Conservation (phyloP, 64 coral and sea anemone genomes). For the Pachyseris speciosa region DNA sequence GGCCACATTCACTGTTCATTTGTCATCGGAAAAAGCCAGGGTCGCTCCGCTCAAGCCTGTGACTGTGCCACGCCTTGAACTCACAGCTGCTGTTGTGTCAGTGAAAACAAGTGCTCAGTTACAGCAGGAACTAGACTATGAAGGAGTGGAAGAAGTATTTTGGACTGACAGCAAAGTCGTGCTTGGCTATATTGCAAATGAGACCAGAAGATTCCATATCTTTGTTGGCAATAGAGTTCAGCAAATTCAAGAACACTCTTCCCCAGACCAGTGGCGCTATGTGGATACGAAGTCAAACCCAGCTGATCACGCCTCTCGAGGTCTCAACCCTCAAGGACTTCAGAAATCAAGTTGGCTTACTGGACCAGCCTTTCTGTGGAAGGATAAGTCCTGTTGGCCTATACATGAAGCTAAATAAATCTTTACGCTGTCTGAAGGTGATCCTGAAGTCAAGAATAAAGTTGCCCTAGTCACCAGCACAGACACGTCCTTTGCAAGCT, state of each 20-base stretch:
- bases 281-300: neutral
- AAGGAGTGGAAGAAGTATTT: neutral
- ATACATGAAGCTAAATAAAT: too few relatives aligned
- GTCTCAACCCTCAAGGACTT: neutral
- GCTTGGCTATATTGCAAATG: neutral
- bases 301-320: too few relatives aligned
- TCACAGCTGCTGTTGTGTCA: neutral
- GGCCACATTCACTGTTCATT: neutral
- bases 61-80: neutral
- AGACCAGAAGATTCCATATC: neutral
- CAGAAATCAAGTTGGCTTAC: neutral
- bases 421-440: neutral
- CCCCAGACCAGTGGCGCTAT: conserved; percentile 10
- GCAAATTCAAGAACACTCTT: neutral
- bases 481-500: neutral
- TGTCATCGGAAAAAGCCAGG: neutral
- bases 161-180: conserved; percentile 41
- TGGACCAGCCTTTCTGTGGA: neutral
- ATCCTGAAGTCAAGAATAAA: conserved; percentile 16
- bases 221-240: neutral
- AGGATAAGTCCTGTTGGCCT: neutral
- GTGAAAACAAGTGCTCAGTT: neutral
- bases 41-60: neutral
- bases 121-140: neutral
- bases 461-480: neutral